Evolutionary conservation across 92 coral and sea anemone species (phyloP), one percentile per base, ranked within the genome.

Genomic region (Bergia sp.): DNA sequence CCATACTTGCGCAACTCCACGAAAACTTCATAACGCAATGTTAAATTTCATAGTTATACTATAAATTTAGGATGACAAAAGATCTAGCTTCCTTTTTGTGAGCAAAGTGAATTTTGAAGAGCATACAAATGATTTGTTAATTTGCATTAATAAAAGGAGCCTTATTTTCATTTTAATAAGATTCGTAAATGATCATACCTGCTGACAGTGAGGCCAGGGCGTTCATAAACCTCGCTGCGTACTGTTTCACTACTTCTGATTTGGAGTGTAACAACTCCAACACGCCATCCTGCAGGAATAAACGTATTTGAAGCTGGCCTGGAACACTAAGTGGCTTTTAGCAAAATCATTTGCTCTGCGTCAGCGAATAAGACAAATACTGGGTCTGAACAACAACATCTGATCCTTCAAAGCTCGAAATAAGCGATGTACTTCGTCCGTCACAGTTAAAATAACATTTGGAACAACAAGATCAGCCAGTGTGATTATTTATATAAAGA

Each of bases 161-260:
- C 86, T 45, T 15, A 1, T 12, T 83, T 37, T 45, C 79, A 23
- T 50, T 71, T 38, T 1, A 65, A 71, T 8, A 7, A 29, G 6
- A 55, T 7, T 18, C 11, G 16, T 55, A 71, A 64, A 23, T 83
- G 55, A 11, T 29, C 4, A 10, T 88, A 95, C 99, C 99, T 89
- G 96, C 92, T 21, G 99, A 94, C 73, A 97, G 91, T 11, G 99
- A 97, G 37, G 98, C 98, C 82, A 97, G 82, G 21, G 98, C 95
- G 89, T 97, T 97, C 57, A 97, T 85, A 82, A 97, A 90, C 90
- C 99, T 90, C 36, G 96, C 98, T 73, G 92, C 79, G 82, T 97
- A 97, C 75, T 97, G 97, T 47, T 94, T 90, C n/a, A 92, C 98
- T n/a, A 93, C 91, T 36, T 92, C 99, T 86, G 93, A 90, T 40